Evolutionary conservation across 2,797 vertebrate species (phyloP).

Genomic region (Acanthurus leucopareius): DNA sequence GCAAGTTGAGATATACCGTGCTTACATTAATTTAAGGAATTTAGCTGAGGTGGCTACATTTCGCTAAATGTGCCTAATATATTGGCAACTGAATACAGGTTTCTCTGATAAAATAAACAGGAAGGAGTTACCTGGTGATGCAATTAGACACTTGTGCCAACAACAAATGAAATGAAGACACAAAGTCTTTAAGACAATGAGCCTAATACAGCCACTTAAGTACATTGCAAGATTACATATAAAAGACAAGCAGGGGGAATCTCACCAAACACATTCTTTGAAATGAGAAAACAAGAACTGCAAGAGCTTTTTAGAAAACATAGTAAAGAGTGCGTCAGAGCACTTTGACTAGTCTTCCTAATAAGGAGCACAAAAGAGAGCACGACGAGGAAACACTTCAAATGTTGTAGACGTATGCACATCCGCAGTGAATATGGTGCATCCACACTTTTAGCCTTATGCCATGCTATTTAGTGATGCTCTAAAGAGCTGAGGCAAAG

Average conservation of each 20-base stretch:
- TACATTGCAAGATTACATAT: not conserved
- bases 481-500: constrained; percentile 47
- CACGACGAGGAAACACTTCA: not conserved
- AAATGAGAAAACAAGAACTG: not conserved
- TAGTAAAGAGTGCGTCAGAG: not conserved
- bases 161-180: not conserved
- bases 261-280: not conserved
- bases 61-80: no score
- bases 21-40: no score
- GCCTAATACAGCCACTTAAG: not conserved
- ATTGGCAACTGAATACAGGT: no score
- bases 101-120: no score
- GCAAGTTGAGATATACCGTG: no score
- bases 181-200: not conserved
- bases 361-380: not conserved
- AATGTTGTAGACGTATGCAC: constrained; percentile 14
- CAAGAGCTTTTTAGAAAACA: not conserved
- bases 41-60: no score
- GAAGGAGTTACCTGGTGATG: no score
- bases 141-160: no score
- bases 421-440: constrained; percentile 1
- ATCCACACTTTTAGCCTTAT: constrained; percentile 32
- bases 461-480: constrained; percentile 20
- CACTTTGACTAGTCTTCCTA: not conserved
- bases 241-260: not conserved